Base-by-base conservation (phyloP, 2,888 invertebrate genomes). In the Aspidiotus rigidus region DNA sequence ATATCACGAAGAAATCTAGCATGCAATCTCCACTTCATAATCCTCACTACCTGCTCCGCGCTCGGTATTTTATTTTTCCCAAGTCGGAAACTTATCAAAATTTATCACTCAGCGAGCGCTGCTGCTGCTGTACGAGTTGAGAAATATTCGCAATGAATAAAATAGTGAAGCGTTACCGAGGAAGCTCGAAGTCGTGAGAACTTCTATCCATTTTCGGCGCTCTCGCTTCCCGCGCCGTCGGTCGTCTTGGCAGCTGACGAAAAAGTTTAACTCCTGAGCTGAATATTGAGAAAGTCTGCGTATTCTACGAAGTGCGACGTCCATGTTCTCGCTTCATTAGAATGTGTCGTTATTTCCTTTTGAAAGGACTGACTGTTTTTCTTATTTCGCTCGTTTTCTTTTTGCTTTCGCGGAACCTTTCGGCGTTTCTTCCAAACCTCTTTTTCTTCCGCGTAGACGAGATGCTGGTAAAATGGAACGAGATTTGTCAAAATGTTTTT, bases 401-500 rank as follows among this genome's bases (percentile, higher is more conserved):
- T 53, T 11, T 8, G 55, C 41, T 40, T 64, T 55, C 39, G 55
- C 64, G n/a, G 5, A 28, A 28, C 53, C 53, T 64, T 64, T 57
- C 57, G 15, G 10, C 17, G 16, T 55, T 64, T 63, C 40, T 15
- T 28, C 28, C 49, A 7, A 49, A 10, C 28, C 41, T 44, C 54
- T 40, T 53, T 55, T 28, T 28, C 28, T 28, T 28, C 28, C 28
- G 28, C 28, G 28, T 28, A 28, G 28, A 28, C 28, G 28, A 28
- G 28, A 28, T 28, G 28, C 28, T 28, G 5, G 28, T 44, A 60
- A 67, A 67, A 67, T 67, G 67, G 59, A 67, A 67, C 60, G 59
- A 67, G 67, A 67, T 67, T 67, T 67, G 67, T 67, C 67, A 67
- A 67, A 67, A 67, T 67, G 67, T 67, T 67, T 28, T 67, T 67